Base-by-base conservation (phyloP, 1,140 invertebrate genomes). In the Bombus waltoni region DNA sequence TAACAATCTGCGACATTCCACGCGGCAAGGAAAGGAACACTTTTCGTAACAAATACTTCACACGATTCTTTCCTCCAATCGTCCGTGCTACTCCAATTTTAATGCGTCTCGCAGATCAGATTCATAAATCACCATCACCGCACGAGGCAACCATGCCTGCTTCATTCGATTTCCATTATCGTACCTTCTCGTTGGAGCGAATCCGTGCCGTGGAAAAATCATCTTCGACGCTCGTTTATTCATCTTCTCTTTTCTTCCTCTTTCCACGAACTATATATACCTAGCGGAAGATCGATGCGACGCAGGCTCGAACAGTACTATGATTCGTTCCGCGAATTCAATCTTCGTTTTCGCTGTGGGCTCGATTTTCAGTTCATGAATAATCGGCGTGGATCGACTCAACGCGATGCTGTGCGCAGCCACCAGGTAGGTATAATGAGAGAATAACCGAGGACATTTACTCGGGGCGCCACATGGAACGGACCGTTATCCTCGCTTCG, bases 391-490 rank as follows among this genome's bases (percentile, higher is more conserved):
- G 76, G 65, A 86, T 86, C 81, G 88, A 89, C 65, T 84, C 68
- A 65, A 59, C 62, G 68, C 59, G 59, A 62, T 62, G 59, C 28
- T 62, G 59, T n/a, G n/a, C 74, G 82, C 75, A 76, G 87, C 68
- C 80, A 70, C 76, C 62, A 22, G 74, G 86, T 86, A 22, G 74
- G 86, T 86, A 91, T 92, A 93, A 92, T 90, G 88, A 90, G 89
- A 90, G 91, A 90, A 89, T 80, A 83, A 66, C 66, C 85, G 91
- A 87, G 89, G 92, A 94, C 93, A 91, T 93, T 95, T 94, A 95
- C 91, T 88, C 89, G 92, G 91, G 93, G 93, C 94, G 94, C 93
- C 93, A 93, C 90, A 91, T 91, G 93, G 94, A 95, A 95, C 94
- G 93, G 91, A 93, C 94, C 94, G 94, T 95, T 95, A 95, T 75